Conservation (phyloP, 2,888 invertebrate genomes). For the Lithophane semibrunnea region DNA sequence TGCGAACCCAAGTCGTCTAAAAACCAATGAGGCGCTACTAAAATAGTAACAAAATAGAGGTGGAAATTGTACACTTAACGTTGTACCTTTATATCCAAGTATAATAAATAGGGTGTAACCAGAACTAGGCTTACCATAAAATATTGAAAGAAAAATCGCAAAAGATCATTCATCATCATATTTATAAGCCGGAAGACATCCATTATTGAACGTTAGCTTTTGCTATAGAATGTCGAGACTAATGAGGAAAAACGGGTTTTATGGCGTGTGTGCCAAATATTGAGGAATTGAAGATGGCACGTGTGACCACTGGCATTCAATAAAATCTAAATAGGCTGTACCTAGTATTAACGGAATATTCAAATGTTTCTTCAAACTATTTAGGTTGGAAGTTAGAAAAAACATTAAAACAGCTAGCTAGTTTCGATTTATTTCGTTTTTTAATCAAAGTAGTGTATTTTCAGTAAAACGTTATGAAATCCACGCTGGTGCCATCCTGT, state of each 20-base stretch:
- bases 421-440: not conserved
- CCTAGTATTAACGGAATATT: not conserved
- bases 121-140: slow-evolving; percentile 20
- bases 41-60: not conserved
- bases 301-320: slow-evolving; percentile 11
- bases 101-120: slow-evolving; percentile 22
- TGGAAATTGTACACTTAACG: not conserved
- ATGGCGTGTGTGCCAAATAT: slow-evolving; percentile 46
- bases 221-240: slow-evolving; percentile 42
- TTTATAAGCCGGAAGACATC: slow-evolving; percentile 54
- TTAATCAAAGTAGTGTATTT: slow-evolving; percentile 24
- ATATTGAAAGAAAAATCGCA: slow-evolving; percentile 46
- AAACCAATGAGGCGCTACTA: not conserved
- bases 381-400: not conserved
- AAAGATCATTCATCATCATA: slow-evolving; percentile 54
- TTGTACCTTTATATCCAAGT: not conserved
- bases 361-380: not conserved
- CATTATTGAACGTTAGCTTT: slow-evolving; percentile 52
- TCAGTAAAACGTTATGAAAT: slow-evolving; percentile 4
- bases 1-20: not conserved
- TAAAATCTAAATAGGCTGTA: not conserved
- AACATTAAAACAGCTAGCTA: not conserved
- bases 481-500: not conserved
- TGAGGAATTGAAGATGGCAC: slow-evolving; percentile 19
- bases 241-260: slow-evolving; percentile 54